Evolutionary conservation across 2,797 vertebrate species (phyloP), one percentile per base, ranked within the genome.

Genomic region (Oreortyx pictus): DNA sequence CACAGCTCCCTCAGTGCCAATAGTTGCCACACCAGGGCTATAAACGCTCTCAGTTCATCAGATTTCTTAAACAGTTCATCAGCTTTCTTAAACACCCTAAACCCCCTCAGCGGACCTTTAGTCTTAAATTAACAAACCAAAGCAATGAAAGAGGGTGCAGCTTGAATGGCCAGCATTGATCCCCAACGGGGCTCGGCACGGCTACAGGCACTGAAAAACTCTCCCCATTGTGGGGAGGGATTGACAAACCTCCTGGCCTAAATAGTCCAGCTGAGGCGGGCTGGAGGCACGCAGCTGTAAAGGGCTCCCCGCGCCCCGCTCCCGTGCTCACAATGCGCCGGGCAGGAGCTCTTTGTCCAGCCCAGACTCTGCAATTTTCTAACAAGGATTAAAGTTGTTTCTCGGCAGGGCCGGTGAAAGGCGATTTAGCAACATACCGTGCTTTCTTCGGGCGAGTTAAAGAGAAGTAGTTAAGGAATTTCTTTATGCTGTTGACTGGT

Each of bases 351-450:
- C 98, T 98, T 98, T 98, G 98, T 98, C 97, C 97, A 96, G 86
- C 93, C 96, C 97, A 98, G 97, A 97, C 98, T 98, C 97, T 89
- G 97, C 97, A 98, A 98, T 98, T 98, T 98, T 98, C 98, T 98
- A 98, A 98, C 97, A 98, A 98, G 98, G 98, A 98, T 98, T 98
- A 98, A 98, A 98, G 98, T 98, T 98, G 98, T 98, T 98, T 97
- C 97, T 97, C 97, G 82, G 93, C 96, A 96, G 97, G 96, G 97
- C 96, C 57, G 44, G 93, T 97, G 97, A 98, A 98, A 98, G 97
- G 98, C 97, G 96, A 98, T 98, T 98, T 98, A 98, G 97, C 97
- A 98, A 98, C 98, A 98, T 94, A 98, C 97, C 95, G 96, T 83
- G 97, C 97, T 98, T 98, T 98, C 97, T 97, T 98, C 97, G 87